These are phyloP conservation scores for Bufotes viridis DNA, from an alignment of 2,797 vertebrate genomes.

Conservation along the genomic window DNA sequence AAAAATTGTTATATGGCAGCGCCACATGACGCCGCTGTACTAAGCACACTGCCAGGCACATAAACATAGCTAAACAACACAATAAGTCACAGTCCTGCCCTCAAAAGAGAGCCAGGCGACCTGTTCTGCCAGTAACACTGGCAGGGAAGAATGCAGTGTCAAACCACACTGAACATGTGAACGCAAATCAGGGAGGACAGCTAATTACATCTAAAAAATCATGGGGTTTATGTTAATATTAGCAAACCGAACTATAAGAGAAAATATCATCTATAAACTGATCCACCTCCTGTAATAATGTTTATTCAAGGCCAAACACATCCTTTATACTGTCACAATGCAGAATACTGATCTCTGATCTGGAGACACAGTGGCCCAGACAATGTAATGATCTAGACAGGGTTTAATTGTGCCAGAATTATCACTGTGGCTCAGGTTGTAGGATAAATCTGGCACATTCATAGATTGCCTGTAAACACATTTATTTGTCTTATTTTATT, in stretches of 20 bases:
- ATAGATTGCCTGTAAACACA: too few species aligned
- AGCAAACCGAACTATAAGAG: not conserved
- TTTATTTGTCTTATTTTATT: too few species aligned
- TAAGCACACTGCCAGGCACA: constrained; percentile 20
- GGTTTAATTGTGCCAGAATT: too few species aligned
- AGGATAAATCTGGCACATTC: too few species aligned
- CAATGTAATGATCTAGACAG: too few species aligned
- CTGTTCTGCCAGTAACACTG: constrained; percentile 32
- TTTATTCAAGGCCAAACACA: not conserved
- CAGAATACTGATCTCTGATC: not conserved
- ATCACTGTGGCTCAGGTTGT: too few species aligned
- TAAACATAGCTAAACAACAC: constrained; percentile 1
- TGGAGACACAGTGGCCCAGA: too few species aligned
- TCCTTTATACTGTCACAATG: not conserved
- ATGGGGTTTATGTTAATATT: not conserved
- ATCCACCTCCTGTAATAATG: not conserved
- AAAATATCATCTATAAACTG: not conserved
- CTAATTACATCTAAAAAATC: not conserved
- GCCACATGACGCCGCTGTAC: constrained; percentile 10
- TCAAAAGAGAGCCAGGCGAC: constrained; percentile 5
- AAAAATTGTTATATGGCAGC: constrained; percentile 30
- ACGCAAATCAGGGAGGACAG: not conserved
- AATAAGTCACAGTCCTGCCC: constrained; percentile 5
- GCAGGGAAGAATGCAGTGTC: not conserved
- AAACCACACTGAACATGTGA: not conserved